phyloP scores from a whole-genome alignment of 30 jellyfish, hydroid and myxozoan species.

The Hydractinia echinata region DNA sequence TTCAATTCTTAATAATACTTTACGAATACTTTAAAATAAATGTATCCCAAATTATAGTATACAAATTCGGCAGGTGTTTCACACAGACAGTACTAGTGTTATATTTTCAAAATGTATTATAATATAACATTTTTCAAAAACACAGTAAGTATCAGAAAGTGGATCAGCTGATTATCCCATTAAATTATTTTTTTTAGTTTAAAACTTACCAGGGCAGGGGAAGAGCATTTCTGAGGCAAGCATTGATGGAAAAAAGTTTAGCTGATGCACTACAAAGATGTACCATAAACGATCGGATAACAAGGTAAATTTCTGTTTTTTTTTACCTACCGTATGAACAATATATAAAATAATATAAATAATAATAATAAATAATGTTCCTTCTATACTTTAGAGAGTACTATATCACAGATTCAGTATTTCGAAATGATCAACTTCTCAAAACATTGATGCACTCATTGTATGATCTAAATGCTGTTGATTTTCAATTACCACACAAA shows the following conservation, averaged over 20 bases:
- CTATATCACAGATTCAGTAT: constrained; percentile 30
- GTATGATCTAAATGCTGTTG: constrained; percentile 51
- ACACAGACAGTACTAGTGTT: too few relatives aligned
- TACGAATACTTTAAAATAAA: too few relatives aligned
- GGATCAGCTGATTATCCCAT: background rate
- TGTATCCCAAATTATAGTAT: too few relatives aligned
- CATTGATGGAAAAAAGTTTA: constrained; percentile 41
- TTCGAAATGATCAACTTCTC: constrained; percentile 19
- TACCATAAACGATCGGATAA: constrained; percentile 14
- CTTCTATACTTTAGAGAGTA: constrained; percentile 32
- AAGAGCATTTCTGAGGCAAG: constrained; percentile 52
- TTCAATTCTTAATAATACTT: too few relatives aligned
- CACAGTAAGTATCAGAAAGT: too few relatives aligned
- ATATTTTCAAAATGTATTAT: too few relatives aligned
- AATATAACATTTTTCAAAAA: too few relatives aligned
- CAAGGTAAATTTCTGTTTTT: constrained; percentile 16
- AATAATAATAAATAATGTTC: background rate
- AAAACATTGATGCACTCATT: constrained; percentile 35
- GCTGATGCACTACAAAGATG: constrained; percentile 57
- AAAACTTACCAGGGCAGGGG: constrained; percentile 55
- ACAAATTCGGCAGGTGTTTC: too few relatives aligned
- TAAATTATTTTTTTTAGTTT: background rate
- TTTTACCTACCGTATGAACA: background rate
- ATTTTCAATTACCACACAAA: constrained; percentile 44
- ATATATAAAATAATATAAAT: background rate